These are phyloP conservation scores for Cryptoprocta ferox DNA, from an alignment of 2,797 vertebrate genomes.

Conservation along the genomic window DNA sequence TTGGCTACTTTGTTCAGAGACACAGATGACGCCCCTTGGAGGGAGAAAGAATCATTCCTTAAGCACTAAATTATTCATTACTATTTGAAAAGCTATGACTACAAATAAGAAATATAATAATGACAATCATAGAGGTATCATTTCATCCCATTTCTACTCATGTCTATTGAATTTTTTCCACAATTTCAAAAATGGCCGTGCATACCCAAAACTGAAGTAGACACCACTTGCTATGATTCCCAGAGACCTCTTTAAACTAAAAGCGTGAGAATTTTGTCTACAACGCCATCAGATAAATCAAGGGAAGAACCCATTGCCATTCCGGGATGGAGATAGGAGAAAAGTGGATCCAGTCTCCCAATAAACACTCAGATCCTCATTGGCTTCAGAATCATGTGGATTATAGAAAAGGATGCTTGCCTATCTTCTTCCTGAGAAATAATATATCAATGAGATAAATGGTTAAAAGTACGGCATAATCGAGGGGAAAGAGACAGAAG, in stretches of 20 bases:
- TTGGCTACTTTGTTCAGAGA: conserved; percentile 78
- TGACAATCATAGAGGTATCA: background rate
- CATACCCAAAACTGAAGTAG: background rate
- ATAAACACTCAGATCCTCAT: background rate
- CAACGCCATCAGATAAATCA: background rate
- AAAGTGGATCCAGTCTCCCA: background rate
- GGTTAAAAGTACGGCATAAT: background rate
- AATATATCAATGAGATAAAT: background rate
- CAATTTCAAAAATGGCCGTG: conserved; percentile 44
- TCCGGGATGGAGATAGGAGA: background rate
- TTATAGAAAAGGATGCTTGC: background rate
- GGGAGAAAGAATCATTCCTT: conserved; percentile 76
- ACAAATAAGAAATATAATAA: conserved; percentile 36
- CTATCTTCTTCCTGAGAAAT: conserved; percentile 24
- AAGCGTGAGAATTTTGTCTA: background rate
- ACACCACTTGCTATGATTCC: background rate
- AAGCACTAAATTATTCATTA: conserved; percentile 77
- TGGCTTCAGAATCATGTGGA: background rate
- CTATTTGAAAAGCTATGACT: conserved; percentile 70
- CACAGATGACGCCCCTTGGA: conserved; percentile 82
- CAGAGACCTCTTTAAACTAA: conserved; percentile 18
- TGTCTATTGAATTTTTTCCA: background rate
- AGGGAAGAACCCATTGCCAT: background rate
- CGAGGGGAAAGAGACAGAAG: background rate
- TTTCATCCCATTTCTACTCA: background rate